Conservation (phyloP, 2,888 invertebrate species). For the Nomada goodeniana region DNA sequence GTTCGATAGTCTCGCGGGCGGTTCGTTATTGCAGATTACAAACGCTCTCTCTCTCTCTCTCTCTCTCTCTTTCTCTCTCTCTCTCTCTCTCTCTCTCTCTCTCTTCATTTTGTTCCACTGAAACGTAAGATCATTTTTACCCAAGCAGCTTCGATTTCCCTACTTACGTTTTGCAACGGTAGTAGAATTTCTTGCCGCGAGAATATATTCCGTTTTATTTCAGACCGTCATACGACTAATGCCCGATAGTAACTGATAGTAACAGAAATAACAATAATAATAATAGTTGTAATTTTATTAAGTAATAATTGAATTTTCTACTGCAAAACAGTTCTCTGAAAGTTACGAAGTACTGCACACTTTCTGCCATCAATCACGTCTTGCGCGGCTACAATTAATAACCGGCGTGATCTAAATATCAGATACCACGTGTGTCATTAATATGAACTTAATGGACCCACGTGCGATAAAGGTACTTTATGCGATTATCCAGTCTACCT, state of each 20-base stretch:
- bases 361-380: conserved; percentile 14
- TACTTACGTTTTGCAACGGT: not conserved
- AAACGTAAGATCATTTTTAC: conserved; percentile 13
- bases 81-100: conserved; percentile 14
- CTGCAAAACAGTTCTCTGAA: not conserved
- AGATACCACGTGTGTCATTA: conserved; percentile 3
- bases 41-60: conserved; percentile 16
- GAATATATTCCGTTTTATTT: too few relatives aligned
- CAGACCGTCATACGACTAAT: too few relatives aligned
- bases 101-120: conserved; percentile 6
- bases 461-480: conserved; percentile 16
- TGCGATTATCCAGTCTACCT: conserved; percentile 13
- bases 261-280: too few relatives aligned
- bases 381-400: not conserved
- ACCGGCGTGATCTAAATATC: conserved; percentile 3
- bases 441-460: conserved; percentile 10
- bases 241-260: too few relatives aligned
- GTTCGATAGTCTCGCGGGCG: conserved; percentile 13
- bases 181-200: too few relatives aligned
- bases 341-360: not conserved
- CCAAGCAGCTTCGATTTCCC: not conserved
- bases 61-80: conserved; percentile 16
- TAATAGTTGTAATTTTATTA: too few relatives aligned
- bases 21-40: conserved; percentile 36
- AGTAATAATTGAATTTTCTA: too few relatives aligned